Base-by-base conservation (phyloP, 2,888 invertebrate species). In the Dynastes grantii region DNA sequence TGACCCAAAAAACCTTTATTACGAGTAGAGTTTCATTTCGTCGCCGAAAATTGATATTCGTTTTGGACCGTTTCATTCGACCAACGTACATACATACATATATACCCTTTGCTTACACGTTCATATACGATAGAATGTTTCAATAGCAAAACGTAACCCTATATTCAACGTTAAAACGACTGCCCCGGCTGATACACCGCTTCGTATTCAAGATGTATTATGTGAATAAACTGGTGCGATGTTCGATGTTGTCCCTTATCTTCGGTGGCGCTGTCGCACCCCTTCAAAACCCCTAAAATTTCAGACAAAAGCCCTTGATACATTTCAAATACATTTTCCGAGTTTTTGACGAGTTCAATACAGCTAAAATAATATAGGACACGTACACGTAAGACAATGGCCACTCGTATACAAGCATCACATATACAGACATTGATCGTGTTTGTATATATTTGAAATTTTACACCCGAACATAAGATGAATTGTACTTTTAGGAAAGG, bases 61-160 rank as follows among this genome's bases (percentile, higher is more conserved):
- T 37, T 58, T 22, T 71, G 58, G 58, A 58, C 71, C 40, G 37
- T 71, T 58, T 71, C 71, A 49, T 68, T 51, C 45, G 11, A 45
- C 45, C 45, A 45, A 45, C 11, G 32, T 68, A 49, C 45, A 5
- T 68, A 51, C 29, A 11, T 55, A 55, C 67, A n/a, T 22, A 22
- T 22, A 22, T 22, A 22, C 22, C 22, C 22, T 22, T 1, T 22
- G 22, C 22, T 22, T 22, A 22, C 27, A 45, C 22, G 11, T 68
- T 49, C 9, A 13, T 16, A 22, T 13, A 67, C 4, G 8, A 16
- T 11, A 6, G 51, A 67, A 76, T 22, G 53, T 77, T 71, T 77
- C 77, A 71, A 77, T 71, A 55, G 61, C 49, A 32, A 49, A 63
- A 70, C 49, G 77, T 77, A 77, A 77, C 77, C 61, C 70, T 71